Evolutionary conservation across 2,113 vertebrate species (phyloP).

Genomic region (Boulengeromyrus knoepffleri): DNA sequence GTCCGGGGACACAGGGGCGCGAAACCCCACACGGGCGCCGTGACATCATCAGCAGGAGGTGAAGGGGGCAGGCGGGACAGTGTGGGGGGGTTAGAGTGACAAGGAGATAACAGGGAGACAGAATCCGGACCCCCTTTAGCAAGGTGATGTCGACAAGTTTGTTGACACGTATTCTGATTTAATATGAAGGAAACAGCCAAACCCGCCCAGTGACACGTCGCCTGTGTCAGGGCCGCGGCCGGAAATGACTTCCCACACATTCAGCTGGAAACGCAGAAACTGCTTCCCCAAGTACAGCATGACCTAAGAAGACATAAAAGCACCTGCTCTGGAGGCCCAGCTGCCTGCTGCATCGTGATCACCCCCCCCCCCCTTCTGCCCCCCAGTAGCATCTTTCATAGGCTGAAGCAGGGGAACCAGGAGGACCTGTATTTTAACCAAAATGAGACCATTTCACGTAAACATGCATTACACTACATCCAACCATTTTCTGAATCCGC

Average conservation of each 20-base stretch:
- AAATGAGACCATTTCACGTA: neutral
- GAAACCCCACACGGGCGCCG: neutral
- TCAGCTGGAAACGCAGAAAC: neutral
- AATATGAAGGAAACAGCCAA: neutral
- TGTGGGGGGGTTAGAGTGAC: neutral
- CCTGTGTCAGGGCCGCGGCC: neutral
- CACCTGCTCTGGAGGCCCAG: neutral
- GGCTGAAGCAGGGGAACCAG: neutral
- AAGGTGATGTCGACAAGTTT: neutral
- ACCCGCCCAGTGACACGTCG: neutral
- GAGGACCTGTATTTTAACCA: neutral
- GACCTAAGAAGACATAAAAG: neutral
- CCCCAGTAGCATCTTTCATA: neutral
- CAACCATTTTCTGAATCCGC: too few relatives aligned
- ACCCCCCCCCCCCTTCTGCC: too few relatives aligned
- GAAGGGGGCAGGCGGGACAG: neutral
- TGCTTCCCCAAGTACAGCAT: neutral
- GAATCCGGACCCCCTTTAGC: neutral
- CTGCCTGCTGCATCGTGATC: neutral
- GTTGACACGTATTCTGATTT: neutral
- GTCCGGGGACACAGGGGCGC: neutral
- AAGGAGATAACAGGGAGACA: neutral
- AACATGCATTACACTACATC: neutral
- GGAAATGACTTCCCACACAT: neutral
- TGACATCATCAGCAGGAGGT: constrained; percentile 6